Evolutionary conservation across 2,113 vertebrate species (phyloP), one percentile per base, ranked within the genome.

Genomic region (Semnornis frantzii): DNA sequence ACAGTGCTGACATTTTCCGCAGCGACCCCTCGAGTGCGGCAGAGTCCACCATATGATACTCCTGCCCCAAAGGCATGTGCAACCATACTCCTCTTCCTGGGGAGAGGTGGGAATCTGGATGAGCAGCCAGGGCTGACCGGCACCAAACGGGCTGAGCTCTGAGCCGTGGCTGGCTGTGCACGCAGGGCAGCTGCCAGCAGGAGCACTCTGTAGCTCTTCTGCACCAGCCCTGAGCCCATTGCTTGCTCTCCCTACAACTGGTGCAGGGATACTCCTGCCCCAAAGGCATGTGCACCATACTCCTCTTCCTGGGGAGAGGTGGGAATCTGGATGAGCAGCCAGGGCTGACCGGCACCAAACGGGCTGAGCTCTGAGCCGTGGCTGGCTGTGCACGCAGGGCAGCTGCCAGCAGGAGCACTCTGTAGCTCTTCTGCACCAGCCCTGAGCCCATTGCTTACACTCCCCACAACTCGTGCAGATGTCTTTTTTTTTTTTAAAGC

Each of bases 1-100:
- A 64, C 93, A 74, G 55, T 16, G 28, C 59, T 91, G 73, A 93
- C 70, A 95, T 94, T 92, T 90, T 82, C 85, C 62, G 73, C 91
- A 79, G 57, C 15, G 31, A 33, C 59, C 66, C 68, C 84, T 3
- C 37, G 3, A 93, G 64, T 50, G 83, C 1, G 2, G 68, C 64
- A 48, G 78, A 68, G 68, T 37, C 62, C 1, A 3, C 54, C 34
- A 33, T 60, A 54, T 34, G 81, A 82, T 76, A 33, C 42, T 72
- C 52, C 64, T 91, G 63, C 89, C 87, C 83, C 72, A 57, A 79
- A 91, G 92, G 84, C 62, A 57, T 2, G 15, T 15, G 60, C n/a
- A 60, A 10, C 15, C 57, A 11, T 33, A 48, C 46, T 46, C 33
- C 78, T 71, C 73, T 91, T 24, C 12, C 93, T 33, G 69, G 90